phyloP scores from a whole-genome alignment of 2,113 vertebrate species.

The Ploceus nigricollis region DNA sequence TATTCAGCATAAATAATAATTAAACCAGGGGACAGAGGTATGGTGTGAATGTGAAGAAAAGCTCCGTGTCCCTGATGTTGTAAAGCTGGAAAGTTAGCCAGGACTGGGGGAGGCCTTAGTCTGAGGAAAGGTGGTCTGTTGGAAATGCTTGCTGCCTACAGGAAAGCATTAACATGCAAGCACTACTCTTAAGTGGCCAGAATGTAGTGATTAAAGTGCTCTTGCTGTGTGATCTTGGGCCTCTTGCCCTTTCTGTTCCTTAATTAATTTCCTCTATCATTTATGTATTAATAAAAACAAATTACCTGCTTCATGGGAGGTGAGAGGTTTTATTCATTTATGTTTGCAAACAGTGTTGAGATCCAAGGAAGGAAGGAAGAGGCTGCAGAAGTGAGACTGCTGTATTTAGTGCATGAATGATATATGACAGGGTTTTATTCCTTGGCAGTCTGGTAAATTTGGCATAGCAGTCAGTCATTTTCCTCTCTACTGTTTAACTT shows the following conservation, averaged over 20 bases:
- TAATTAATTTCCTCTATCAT: slow-evolving; percentile 62
- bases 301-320: slow-evolving; percentile 47
- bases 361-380: neutral
- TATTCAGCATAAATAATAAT: slow-evolving; percentile 55
- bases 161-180: slow-evolving; percentile 2
- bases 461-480: neutral
- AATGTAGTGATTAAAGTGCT: slow-evolving; percentile 36
- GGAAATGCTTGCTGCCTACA: neutral
- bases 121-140: neutral
- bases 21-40: slow-evolving; percentile 16
- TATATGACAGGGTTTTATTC: neutral
- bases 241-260: slow-evolving; percentile 46
- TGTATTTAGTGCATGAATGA: slow-evolving; percentile 25
- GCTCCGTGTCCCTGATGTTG: neutral
- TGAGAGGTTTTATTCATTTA: slow-evolving; percentile 32
- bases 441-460: neutral
- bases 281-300: slow-evolving; percentile 61
- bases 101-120: neutral
- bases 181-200: slow-evolving; percentile 5
- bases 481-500: neutral
- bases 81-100: neutral
- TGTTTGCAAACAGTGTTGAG: slow-evolving; percentile 42
- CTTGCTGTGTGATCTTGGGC: slow-evolving; percentile 42
- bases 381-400: neutral
- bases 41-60: slow-evolving; percentile 7